Conservation (phyloP, 2,888 invertebrate genomes). For the Phasia obesa region DNA sequence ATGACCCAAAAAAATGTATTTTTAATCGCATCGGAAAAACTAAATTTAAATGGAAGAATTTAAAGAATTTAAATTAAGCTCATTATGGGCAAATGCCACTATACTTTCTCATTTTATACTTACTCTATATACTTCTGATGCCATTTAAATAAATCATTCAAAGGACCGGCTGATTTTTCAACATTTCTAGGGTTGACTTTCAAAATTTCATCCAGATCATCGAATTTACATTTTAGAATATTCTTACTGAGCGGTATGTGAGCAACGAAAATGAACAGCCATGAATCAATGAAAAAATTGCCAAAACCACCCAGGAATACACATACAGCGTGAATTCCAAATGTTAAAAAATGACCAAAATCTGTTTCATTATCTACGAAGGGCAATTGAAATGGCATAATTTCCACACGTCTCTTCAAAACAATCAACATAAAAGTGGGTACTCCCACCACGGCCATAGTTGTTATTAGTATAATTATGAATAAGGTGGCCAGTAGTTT, state of each 20-base stretch:
- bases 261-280: constrained; percentile 39
- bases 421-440: neutral
- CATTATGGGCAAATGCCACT: no score
- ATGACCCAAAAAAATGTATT: constrained; percentile 41
- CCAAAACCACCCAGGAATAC: constrained; percentile 20
- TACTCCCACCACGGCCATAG: neutral
- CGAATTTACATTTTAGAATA: constrained; percentile 27
- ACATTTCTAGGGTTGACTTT: neutral
- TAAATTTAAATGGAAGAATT: neutral
- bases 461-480: neutral
- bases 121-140: constrained; percentile 45
- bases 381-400: constrained; percentile 28
- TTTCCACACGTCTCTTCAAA: neutral
- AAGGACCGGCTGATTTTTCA: no score
- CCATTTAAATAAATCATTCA: constrained; percentile 43
- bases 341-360: constrained; percentile 16
- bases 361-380: constrained; percentile 14
- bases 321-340: neutral
- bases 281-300: constrained; percentile 39
- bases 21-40: constrained; percentile 15
- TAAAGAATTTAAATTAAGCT: neutral
- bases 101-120: constrained; percentile 3
- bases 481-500: constrained; percentile 12
- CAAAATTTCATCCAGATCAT: constrained; percentile 19
- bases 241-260: constrained; percentile 36